Base-by-base conservation (phyloP, 2,113 vertebrate genomes). In the Myrmecobius fasciatus region DNA sequence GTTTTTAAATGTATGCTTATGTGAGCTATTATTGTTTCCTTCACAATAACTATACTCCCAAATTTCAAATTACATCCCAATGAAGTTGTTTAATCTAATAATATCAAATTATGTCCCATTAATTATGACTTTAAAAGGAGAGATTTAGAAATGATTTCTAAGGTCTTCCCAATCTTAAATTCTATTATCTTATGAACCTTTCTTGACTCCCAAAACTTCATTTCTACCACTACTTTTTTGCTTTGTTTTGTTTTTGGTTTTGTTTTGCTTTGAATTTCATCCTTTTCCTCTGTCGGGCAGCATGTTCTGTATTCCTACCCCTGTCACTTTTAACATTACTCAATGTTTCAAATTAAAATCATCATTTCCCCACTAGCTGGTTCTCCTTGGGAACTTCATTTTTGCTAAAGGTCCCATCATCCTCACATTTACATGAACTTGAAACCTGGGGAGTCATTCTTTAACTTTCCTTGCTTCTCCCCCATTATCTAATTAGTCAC, bases 181-280 rank as follows among this genome's bases (percentile, higher is more conserved):
- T 25, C 51, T 89, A 92, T 51, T 9, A 0, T 24, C 26, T 90
- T 67, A 51, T 43, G n/a, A 43, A 43, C n/a, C 36, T 43, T 43
- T 83, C 17, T 12, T 52, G 47, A 48, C 25, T 91, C 91, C n/a
- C 54, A 91, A 54, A 48, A 54, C 47, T 89, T 53, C 96, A 49
- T 93, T 7, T 91, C 25, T 6, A 25, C 48, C 20, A 26, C n/a
- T 93, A 26, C 28, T 83, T 95, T 54, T 25, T 43, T 92, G 28
- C n/a, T 95, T 5, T 25, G 67, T 49, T 25, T 91, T 56, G 52
- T 46, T 49, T 89, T n/a, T n/a, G n/a, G n/a, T n/a, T n/a, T n/a
- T n/a, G n/a, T n/a, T n/a, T 48, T 93, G 90, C 47, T 89, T 46
- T 94, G 75, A 47, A 25, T 92, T 93, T 95, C 92, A 43, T 83